These are phyloP conservation scores for Leucania comma DNA, from an alignment of 2,888 invertebrate genomes.

Conservation along the genomic window DNA sequence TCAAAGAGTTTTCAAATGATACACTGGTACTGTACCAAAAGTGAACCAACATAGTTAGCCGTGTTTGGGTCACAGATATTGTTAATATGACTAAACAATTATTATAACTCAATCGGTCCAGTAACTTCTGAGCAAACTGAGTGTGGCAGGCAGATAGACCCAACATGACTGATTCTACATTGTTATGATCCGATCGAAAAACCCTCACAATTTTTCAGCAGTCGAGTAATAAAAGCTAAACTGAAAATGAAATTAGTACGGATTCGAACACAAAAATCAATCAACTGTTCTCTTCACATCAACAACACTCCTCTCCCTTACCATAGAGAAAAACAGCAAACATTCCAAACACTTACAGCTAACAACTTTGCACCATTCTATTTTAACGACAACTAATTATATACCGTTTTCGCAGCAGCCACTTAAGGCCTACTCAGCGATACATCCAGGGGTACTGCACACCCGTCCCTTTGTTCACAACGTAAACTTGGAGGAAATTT, in stretches of 20 bases:
- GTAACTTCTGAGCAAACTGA: no score
- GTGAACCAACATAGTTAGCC: no score
- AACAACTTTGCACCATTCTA: conserved; percentile 55
- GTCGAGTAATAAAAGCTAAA: neutral
- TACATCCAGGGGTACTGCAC: conserved; percentile 64
- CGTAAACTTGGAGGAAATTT: conserved; percentile 68
- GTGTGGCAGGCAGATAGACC: no score
- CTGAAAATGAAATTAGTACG: neutral
- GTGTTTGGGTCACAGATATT: no score
- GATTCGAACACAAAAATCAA: neutral
- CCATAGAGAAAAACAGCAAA: conserved; percentile 38
- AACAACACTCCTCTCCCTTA: conserved; percentile 9
- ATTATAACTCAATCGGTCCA: no score
- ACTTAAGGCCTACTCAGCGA: conserved; percentile 64
- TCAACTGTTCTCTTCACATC: neutral
- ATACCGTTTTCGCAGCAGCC: conserved; percentile 53
- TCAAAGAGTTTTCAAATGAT: no score
- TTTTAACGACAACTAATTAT: conserved; percentile 68
- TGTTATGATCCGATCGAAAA: no score
- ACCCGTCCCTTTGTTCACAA: conserved; percentile 60
- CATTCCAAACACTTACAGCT: conserved; percentile 40
- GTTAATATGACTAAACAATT: no score
- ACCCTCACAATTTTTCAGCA: no score
- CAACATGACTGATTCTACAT: no score
- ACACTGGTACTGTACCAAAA: no score